Percentiles rank a stretch among this genome's conserved stretches.
Conservation (phyloP, 1,140 invertebrate species). For the Zaprionus vittiger region DNA sequence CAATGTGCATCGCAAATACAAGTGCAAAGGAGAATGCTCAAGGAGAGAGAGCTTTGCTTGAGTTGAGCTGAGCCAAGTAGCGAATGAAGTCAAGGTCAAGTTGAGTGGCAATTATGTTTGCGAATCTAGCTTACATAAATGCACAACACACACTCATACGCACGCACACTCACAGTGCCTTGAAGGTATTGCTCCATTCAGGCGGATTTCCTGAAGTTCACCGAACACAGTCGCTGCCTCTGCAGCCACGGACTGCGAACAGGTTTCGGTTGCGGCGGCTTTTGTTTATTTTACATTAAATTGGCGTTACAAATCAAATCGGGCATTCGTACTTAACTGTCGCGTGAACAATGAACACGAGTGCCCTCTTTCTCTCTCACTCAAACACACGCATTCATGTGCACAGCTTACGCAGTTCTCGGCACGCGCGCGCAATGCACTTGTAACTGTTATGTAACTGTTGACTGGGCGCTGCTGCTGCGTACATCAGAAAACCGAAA, state of each 20-base stretch:
- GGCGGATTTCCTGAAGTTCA: constrained; percentile 66
- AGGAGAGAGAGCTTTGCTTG: constrained; percentile 11
- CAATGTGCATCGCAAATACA: constrained; percentile 13
- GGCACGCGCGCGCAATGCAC: not conserved
- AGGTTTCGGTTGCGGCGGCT: constrained; percentile 37
- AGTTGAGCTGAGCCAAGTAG: not conserved
- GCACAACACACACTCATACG: constrained; percentile 8
- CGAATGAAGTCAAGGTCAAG: constrained; percentile 71
- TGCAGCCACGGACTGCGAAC: constrained; percentile 43
- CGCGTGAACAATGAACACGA: constrained; percentile 34
- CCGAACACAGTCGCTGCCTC: constrained; percentile 19
- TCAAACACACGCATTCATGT: not conserved
- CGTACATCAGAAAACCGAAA: constrained; percentile 37
- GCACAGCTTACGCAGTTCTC: constrained; percentile 4
- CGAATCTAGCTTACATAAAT: constrained; percentile 50
- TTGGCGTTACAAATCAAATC: constrained; percentile 19
- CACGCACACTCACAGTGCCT: constrained; percentile 35
- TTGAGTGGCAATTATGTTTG: constrained; percentile 34
- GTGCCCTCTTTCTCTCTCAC: not conserved
- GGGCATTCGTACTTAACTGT: constrained; percentile 37
- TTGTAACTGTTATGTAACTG: constrained; percentile 19
- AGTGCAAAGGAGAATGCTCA: constrained; percentile 15
- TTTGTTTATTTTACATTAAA: constrained; percentile 29
- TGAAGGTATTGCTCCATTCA: constrained; percentile 47
- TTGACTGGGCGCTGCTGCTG: constrained; percentile 18